Percentiles rank a stretch among this genome's conserved stretches.
These are phyloP conservation scores for Ladona fulva DNA, from an alignment of 1,140 invertebrate genomes.

Conservation along the genomic window DNA sequence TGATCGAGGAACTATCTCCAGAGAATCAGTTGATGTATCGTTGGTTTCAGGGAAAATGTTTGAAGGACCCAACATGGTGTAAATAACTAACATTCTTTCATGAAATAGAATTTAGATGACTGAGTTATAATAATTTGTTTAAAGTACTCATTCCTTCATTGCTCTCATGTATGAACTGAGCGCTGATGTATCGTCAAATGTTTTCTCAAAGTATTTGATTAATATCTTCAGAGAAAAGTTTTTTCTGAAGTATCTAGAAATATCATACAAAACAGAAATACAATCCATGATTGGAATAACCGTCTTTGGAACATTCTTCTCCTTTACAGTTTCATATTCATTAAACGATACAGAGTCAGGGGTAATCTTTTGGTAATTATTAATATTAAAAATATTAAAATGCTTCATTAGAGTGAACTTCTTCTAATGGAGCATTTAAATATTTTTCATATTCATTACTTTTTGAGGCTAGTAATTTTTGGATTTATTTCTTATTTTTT, in stretches of 20 bases:
- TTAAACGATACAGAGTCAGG: too few relatives aligned
- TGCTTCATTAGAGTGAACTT: neutral
- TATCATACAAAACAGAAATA: neutral
- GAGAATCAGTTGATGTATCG: conserved; percentile 58
- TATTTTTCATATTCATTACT: neutral
- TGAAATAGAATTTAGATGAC: neutral
- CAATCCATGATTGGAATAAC: neutral
- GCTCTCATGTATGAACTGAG: neutral
- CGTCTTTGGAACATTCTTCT: neutral
- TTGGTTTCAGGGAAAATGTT: conserved; percentile 80
- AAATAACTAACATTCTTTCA: neutral
- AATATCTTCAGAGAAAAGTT: neutral
- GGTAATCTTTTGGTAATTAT: too few relatives aligned
- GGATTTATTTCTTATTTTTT: neutral
- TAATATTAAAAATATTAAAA: too few relatives aligned
- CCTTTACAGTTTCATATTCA: neutral
- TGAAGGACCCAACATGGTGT: conserved; percentile 62
- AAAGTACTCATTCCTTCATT: too few relatives aligned
- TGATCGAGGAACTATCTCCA: conserved; percentile 39
- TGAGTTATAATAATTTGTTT: neutral
- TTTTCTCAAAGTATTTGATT: neutral
- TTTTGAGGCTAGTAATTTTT: neutral
- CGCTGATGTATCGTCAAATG: neutral
- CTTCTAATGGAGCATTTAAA: neutral
- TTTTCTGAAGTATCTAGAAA: neutral